phyloP scores from a whole-genome alignment of 2,888 invertebrate species.

The Crematogaster levior region DNA sequence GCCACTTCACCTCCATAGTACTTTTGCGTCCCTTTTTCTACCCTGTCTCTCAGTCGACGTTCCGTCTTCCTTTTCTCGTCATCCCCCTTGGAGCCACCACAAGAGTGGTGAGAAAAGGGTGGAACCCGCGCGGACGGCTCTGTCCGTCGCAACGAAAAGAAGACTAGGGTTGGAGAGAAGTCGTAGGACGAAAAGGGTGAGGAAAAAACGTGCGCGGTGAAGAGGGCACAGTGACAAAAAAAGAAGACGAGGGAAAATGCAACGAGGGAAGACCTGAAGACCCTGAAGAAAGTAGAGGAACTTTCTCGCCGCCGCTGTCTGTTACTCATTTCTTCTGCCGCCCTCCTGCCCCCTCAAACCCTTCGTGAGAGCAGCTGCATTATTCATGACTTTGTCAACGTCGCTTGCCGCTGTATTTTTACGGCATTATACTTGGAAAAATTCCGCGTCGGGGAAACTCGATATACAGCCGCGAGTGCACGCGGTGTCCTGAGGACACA shows the following conservation, averaged over 20 bases:
- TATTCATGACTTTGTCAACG: constrained; percentile 80
- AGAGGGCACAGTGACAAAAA: constrained; percentile 49
- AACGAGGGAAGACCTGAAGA: constrained; percentile 32
- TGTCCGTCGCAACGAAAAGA: constrained; percentile 60
- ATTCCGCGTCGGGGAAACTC: constrained; percentile 61
- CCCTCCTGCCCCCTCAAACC: neutral
- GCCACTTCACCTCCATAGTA: constrained; percentile 37
- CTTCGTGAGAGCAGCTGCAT: constrained; percentile 66
- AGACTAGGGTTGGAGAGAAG: constrained; percentile 15
- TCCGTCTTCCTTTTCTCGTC: constrained; percentile 8
- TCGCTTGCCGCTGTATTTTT: constrained; percentile 76
- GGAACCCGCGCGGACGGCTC: constrained; percentile 57
- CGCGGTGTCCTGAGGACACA: constrained; percentile 36
- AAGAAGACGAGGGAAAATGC: constrained; percentile 41
- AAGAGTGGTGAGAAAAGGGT: constrained; percentile 48
- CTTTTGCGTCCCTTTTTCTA: constrained; percentile 54
- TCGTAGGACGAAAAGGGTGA: constrained; percentile 4
- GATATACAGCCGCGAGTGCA: constrained; percentile 62
- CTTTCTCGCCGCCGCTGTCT: constrained; percentile 51
- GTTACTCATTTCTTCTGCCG: constrained; percentile 70
- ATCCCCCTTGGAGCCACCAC: constrained; percentile 19
- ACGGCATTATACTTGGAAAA: constrained; percentile 75
- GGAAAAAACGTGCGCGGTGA: neutral
- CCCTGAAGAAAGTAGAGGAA: constrained; percentile 55
- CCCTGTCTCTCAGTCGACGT: constrained; percentile 43